Base-by-base conservation (phyloP, 2,113 vertebrate genomes). In the Hemicordylus capensis region DNA sequence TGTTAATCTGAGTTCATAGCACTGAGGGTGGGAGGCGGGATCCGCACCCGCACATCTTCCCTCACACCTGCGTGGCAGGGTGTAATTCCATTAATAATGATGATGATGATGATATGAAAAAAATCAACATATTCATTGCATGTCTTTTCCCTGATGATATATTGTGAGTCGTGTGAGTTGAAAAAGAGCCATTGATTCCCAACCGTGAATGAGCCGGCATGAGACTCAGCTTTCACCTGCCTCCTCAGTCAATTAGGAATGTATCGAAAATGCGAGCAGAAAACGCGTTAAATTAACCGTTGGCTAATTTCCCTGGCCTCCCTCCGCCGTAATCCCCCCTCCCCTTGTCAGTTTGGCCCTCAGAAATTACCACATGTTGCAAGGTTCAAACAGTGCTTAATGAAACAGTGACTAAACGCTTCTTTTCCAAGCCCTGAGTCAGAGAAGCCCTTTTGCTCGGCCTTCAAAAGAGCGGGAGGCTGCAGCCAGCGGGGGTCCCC, bases 281-380 rank as follows among this genome's bases (percentile, higher is more conserved):
- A 97, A 98, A 97, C 97, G 97, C 98, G 98, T 99, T 99, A 98
- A 99, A 99, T 99, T 99, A 98, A 98, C 97, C 98, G 97, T 98
- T 97, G 77, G 91, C 97, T 99, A 98, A 98, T 99, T 98, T 98
- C 96, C 98, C 97, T 97, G 97, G 9, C 97, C 97, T 96, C 97
- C 97, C 97, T 97, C n/a, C n/a, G n/a, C n/a, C n/a, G n/a, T n/a
- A n/a, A n/a, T n/a, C n/a, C n/a, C n/a, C n/a, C n/a, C n/a, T n/a
- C n/a, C 96, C 97, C 97, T 98, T 98, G 97, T 96, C 96, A 97
- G 95, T 90, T 94, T 97, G 96, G 95, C n/a, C 59, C 97, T 97
- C 95, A 98, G 97, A 98, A 99, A 99, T 99, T 98, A 98, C 97
- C 97, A 96, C 96, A 97, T 97, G 97, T 98, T 98, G 98, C 98